These are phyloP conservation scores for Lepus americanus DNA, from an alignment of 2,113 vertebrate species.

Conservation along the genomic window DNA sequence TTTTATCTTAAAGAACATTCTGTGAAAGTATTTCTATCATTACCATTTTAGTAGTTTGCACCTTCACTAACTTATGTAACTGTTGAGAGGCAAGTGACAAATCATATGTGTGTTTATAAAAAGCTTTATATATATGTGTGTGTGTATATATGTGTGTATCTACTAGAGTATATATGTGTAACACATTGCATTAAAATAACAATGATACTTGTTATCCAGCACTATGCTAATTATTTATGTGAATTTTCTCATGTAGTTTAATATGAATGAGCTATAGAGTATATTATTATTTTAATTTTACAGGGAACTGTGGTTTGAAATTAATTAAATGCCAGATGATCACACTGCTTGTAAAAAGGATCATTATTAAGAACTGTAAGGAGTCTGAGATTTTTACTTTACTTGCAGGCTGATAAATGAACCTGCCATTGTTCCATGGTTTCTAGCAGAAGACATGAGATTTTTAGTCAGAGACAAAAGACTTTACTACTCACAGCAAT, in stretches of 20 bases:
- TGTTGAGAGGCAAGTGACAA: constrained; percentile 20
- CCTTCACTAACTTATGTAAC: constrained; percentile 26
- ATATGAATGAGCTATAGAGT: background rate
- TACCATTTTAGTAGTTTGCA: background rate
- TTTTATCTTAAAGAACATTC: constrained; percentile 54
- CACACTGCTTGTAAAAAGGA: background rate
- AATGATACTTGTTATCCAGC: background rate
- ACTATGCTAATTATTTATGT: constrained; percentile 42
- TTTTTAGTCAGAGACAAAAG: constrained; percentile 4
- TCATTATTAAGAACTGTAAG: background rate
- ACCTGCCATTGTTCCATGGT: background rate
- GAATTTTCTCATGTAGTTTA: constrained; percentile 20
- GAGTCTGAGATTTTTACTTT: background rate
- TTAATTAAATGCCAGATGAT: constrained; percentile 7
- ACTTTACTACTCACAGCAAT: background rate
- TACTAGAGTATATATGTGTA: background rate
- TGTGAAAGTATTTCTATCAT: background rate
- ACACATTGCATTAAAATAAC: background rate
- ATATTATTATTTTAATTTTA: constrained; percentile 52
- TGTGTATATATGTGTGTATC: too few relatives aligned
- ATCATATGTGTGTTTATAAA: background rate
- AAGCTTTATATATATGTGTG: background rate
- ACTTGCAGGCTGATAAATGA: background rate
- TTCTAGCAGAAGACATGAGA: background rate
- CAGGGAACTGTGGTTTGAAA: constrained; percentile 13